phyloP scores from a whole-genome alignment of 2,888 invertebrate genomes.

The Cosmorhoe ocellata region DNA sequence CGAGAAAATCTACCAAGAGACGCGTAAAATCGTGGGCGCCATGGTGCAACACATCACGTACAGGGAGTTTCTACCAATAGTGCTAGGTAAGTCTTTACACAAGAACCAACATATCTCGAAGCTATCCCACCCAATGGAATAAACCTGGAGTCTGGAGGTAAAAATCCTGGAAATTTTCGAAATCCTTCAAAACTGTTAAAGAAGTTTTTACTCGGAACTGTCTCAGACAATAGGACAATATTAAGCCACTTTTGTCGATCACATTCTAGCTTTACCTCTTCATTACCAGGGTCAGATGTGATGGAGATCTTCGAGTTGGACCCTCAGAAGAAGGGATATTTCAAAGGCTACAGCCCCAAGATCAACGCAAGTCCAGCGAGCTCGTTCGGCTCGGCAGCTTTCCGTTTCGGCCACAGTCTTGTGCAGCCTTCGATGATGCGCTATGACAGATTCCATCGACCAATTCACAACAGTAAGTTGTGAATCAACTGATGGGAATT shows the following conservation, averaged over 20 bases:
- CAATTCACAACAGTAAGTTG: constrained; percentile 88
- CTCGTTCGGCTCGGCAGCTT: constrained; percentile 91
- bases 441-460: constrained; percentile 86
- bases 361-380: constrained; percentile 90
- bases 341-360: constrained; percentile 85
- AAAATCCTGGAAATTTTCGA: no score
- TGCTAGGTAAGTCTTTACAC: constrained; percentile 81
- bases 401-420: constrained; percentile 93
- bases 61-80: constrained; percentile 90
- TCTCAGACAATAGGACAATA: no score
- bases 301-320: constrained; percentile 89
- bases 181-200: not conserved
- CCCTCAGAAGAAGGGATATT: constrained; percentile 86
- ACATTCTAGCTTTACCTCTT: no score
- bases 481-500: not conserved
- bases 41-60: constrained; percentile 93
- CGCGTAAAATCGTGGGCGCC: constrained; percentile 90
- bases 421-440: constrained; percentile 90
- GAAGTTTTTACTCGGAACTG: no score
- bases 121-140: no score
- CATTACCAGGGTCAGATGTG: constrained; percentile 87
- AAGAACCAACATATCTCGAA: no score
- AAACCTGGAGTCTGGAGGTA: no score
- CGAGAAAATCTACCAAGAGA: constrained; percentile 92
- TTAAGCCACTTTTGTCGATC: no score